Evolutionary conservation across 2,797 vertebrate genomes (phyloP), one percentile per base, ranked within the genome.

Genomic region (Falco rusticolus): DNA sequence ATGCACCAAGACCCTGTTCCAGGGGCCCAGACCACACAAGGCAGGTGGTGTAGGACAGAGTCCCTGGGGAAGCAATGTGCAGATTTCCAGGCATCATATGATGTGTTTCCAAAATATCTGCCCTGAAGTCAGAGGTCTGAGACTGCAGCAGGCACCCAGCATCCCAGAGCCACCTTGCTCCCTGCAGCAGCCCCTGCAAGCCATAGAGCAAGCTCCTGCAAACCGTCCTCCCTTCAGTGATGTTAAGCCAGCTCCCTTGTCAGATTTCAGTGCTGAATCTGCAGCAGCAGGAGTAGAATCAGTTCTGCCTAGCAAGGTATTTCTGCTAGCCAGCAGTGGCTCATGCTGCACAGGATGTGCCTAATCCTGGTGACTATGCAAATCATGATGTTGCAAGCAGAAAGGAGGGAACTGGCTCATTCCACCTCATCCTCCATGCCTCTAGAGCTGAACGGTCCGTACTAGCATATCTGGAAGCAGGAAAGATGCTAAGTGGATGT

Each of bases 281-380:
- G 53, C 43, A 77, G 71, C 2, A 1, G 41, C 31, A 61, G 51
- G 21, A 87, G 41, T 50, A 64, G 48, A 54, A 65, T 26, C 51
- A 54, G 17, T 34, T 28, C 37, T 80, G 51, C 69, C 20, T 26
- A 7, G 39, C 0, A 0, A 72, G 31, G 13, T 68, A 1, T 61
- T 88, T 80, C 68, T 80, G 56, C 37, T 51, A 47, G 29, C 33
- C 2, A 2, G 47, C 22, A 28, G 50, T 7, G 9, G 15, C 21
- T 87, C 41, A 31, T 37, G 21, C 39, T 4, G 3, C 43, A 41
- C 13, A 22, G 33, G 10, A 59, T 37, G 28, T 5, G 6, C 16
- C 64, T 33, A 37, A 20, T 53, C 20, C 71, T 28, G 7, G 15
- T 45, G 16, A 47, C 43, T 50, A 2, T 15, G 31, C 51, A 57